A percentile compares a stretch with the other conserved stretches of the same genome.
Evolutionary conservation across 1,140 invertebrate genomes (phyloP).

Genomic region (Drosophila baimaii): DNA sequence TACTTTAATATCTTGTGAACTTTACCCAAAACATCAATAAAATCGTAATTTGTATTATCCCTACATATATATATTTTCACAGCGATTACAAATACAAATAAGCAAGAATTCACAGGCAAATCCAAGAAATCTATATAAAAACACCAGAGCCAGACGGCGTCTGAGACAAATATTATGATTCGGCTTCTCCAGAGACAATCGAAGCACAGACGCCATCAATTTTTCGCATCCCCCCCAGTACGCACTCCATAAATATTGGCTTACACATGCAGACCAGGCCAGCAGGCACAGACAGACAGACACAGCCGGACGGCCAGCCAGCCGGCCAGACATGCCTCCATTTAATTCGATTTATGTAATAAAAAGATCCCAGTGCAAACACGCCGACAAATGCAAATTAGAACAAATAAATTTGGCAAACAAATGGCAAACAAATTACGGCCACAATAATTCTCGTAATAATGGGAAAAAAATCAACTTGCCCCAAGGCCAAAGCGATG

Average conservation of each 20-base stretch:
- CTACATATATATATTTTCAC: slow-evolving; percentile 6
- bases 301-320: not conserved
- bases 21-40: no score
- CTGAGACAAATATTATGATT: slow-evolving; percentile 43
- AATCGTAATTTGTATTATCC: no score
- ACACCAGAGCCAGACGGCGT: slow-evolving; percentile 9
- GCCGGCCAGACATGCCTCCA: slow-evolving; percentile 30
- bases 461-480: slow-evolving; percentile 49
- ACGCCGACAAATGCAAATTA: slow-evolving; percentile 49
- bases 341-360: slow-evolving; percentile 50
- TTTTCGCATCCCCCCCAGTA: slow-evolving; percentile 2
- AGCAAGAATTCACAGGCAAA: slow-evolving; percentile 8
- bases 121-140: slow-evolving; percentile 8
- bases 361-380: slow-evolving; percentile 24
- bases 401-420: slow-evolving; percentile 51
- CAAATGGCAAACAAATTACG: slow-evolving; percentile 52
- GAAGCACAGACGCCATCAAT: slow-evolving; percentile 27
- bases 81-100: slow-evolving; percentile 26
- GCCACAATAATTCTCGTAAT: slow-evolving; percentile 49
- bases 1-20: no score
- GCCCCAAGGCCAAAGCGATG: slow-evolving; percentile 19
- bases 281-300: slow-evolving; percentile 10
- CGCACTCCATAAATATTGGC: slow-evolving; percentile 46
- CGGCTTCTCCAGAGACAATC: slow-evolving; percentile 2
- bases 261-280: slow-evolving; percentile 27